These are phyloP conservation scores for Aulostomus chinensis DNA, from an alignment of 2,797 vertebrate genomes.

Conservation along the genomic window DNA sequence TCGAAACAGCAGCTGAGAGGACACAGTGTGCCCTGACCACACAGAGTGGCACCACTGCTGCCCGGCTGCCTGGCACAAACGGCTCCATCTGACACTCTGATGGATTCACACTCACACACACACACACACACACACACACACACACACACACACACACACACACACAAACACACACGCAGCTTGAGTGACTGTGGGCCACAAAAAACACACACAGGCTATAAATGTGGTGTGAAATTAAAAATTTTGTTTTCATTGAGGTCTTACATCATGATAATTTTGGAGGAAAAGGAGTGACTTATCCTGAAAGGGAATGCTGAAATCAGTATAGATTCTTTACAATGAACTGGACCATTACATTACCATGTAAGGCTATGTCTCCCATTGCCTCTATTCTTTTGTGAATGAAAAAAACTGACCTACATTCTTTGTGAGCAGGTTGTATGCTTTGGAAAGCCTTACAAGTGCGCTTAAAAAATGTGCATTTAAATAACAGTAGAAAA, in stretches of 20 bases:
- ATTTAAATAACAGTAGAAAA: constrained; percentile 49
- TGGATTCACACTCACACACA: constrained; percentile 34
- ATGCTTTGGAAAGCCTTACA: constrained; percentile 34
- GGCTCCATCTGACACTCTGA: constrained; percentile 59
- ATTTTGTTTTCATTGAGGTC: constrained; percentile 19
- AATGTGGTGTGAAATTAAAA: constrained; percentile 19
- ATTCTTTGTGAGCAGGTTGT: constrained; percentile 37
- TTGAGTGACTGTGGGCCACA: constrained; percentile 9
- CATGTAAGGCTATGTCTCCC: constrained; percentile 14
- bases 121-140: constrained; percentile 14
- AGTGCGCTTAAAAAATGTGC: constrained; percentile 29
- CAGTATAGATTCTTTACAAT: constrained; percentile 9
- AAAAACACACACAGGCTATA: constrained; percentile 17
- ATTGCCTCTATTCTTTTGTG: constrained; percentile 6
- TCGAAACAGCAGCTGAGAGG: constrained; percentile 70
- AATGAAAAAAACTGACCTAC: constrained; percentile 23
- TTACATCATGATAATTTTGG: constrained; percentile 2
- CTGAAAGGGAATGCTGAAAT: constrained; percentile 4
- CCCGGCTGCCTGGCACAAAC: constrained; percentile 62
- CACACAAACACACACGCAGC: no score
- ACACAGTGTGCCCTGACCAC: constrained; percentile 66
- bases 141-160: no score
- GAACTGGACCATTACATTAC: neutral
- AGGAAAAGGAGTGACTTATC: neutral
- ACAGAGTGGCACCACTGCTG: constrained; percentile 62